A percentile compares a stretch with the other conserved stretches of the same genome.
Evolutionary conservation across 2,113 vertebrate species (phyloP).

Genomic region (Diglossa brunneiventris): DNA sequence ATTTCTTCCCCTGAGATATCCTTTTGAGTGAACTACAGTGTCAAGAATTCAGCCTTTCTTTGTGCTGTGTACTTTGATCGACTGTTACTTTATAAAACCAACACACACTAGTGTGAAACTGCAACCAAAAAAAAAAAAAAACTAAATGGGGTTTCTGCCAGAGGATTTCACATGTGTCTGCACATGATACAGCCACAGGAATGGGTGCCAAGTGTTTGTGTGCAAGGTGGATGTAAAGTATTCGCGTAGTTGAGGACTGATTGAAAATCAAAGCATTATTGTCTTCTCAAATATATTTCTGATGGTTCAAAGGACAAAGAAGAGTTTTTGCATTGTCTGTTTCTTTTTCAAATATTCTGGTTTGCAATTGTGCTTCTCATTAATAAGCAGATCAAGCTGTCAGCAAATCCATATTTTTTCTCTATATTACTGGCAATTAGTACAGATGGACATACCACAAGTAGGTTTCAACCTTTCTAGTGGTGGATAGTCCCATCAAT

Average conservation of each 20-base stretch:
- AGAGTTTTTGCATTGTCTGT: background rate
- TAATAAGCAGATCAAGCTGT: background rate
- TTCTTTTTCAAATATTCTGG: background rate
- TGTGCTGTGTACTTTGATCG: background rate
- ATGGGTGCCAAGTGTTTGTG: background rate
- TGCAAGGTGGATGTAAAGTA: background rate
- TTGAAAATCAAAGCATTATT: slow-evolving; percentile 21
- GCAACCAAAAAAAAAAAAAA: background rate
- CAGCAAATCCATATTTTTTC: background rate
- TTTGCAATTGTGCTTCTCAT: background rate
- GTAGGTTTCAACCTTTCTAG: background rate
- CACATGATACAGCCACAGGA: background rate
- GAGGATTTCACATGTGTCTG: background rate
- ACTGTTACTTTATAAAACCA: background rate
- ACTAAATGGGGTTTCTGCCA: background rate
- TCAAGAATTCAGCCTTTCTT: background rate
- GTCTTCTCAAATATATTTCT: background rate
- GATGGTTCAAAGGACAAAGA: background rate
- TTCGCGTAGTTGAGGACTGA: background rate
- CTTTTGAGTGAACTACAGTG: background rate
- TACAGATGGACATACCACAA: background rate
- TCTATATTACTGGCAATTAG: background rate
- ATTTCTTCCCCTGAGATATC: background rate
- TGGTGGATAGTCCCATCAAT: background rate
- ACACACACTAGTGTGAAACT: background rate